A percentile compares a stretch with the other conserved stretches of the same genome.
phyloP scores from a whole-genome alignment of 2,888 invertebrate species.

The Ectobius pallidus region DNA sequence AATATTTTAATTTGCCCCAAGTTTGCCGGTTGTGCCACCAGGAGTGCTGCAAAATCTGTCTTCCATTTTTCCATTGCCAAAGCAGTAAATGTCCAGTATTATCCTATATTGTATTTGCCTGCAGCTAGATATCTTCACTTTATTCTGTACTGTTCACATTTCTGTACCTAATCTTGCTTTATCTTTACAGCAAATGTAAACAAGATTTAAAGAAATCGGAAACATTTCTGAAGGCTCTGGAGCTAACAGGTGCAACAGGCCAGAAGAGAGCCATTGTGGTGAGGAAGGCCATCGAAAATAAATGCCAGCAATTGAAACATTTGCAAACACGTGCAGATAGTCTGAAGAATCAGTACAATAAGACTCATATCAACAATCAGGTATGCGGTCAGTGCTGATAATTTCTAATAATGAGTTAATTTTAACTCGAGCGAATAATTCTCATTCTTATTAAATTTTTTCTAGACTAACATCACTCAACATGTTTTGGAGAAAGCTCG shows the following conservation, averaged over 20 bases:
- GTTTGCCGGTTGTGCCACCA: too few species aligned
- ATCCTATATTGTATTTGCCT: too few species aligned
- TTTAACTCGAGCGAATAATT: not conserved
- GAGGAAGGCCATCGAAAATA: conserved; percentile 34
- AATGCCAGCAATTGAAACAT: conserved; percentile 29
- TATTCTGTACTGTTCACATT: not conserved
- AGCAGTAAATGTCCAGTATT: too few species aligned
- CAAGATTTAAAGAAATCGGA: conserved; percentile 37
- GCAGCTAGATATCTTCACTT: too few species aligned
- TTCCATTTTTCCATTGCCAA: too few species aligned
- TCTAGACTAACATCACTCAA: not conserved
- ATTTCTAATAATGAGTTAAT: not conserved
- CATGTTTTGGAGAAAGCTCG: not conserved
- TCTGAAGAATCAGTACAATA: conserved; percentile 19
- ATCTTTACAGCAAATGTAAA: conserved; percentile 23
- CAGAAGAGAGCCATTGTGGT: conserved; percentile 24
- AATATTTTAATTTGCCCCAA: too few species aligned
- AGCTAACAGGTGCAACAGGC: conserved; percentile 2
- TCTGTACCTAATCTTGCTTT: not conserved
- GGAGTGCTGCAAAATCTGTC: too few species aligned
- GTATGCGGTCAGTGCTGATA: not conserved
- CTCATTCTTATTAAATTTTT: not conserved
- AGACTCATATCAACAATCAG: not conserved
- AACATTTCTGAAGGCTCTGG: conserved; percentile 31
- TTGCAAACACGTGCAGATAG: conserved; percentile 28